Base-by-base conservation (phyloP, 2,113 vertebrate genomes). In the Chinchilla lanigera region DNA sequence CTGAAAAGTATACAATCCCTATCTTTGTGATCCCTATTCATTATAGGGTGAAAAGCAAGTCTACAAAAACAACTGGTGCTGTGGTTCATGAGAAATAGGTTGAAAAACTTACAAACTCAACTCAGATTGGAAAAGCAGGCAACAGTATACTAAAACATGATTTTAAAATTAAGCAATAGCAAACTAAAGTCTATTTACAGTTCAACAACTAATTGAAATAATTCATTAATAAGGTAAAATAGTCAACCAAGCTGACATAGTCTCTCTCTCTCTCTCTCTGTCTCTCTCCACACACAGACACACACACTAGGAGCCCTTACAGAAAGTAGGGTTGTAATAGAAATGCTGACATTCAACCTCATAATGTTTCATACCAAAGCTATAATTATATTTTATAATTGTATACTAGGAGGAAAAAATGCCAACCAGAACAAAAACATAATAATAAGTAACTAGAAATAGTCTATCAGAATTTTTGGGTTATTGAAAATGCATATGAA, bases 401-500 rank as follows among this genome's bases (percentile, higher is more conserved):
- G 92, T 88, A 92, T 67, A 56, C 81, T 69, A 30, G 65, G 93
- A 38, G 12, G 93, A 98, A 98, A 95, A 96, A 98, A 89, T 97
- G 91, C 78, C 56, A 95, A 78, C 24, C 86, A 96, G 96, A 98
- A 98, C 67, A 98, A 97, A 98, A 98, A 17, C 80, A 86, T 84
- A 96, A 86, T 84, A 96, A 97, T 98, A 98, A 97, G 94, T 41
- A 97, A 80, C 90, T 97, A 96, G 94, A 98, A 97, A 98, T 89
- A 98, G 98, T 98, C 97, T 98, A 98, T 98, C 95, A 98, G 98
- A 98, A 98, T 94, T 97, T 97, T 97, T 35, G 35, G 96, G 98
- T 98, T 98, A 98, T 0, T 98, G 97, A 97, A 98, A 98, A 98
- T 86, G 97, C 97, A 94, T 97, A 98, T 89, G 80, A 98, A 98